Evolutionary conservation across 1,140 invertebrate genomes (phyloP).

Genomic region (Zophobas atratus): DNA sequence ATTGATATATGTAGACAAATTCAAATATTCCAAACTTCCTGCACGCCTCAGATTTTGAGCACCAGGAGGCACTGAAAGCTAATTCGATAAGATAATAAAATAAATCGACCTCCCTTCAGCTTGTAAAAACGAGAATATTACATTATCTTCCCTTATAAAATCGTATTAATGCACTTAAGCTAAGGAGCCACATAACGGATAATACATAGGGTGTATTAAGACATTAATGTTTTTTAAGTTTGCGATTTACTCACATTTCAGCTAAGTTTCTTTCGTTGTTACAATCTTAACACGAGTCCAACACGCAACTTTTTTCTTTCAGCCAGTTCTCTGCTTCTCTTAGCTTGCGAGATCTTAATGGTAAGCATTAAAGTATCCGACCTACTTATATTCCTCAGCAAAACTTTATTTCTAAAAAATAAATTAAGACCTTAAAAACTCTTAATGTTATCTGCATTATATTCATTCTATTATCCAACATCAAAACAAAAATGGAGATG

Average conservation of each 20-base stretch:
- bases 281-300: conserved; percentile 16
- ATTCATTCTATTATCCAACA: conserved; percentile 20
- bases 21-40: no score
- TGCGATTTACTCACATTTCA: conserved; percentile 20
- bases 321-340: conserved; percentile 14
- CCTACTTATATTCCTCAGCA: conserved; percentile 3
- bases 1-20: no score
- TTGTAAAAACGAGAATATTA: no score
- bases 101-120: no score
- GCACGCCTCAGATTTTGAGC: no score
- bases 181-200: no score
- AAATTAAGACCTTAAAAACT: conserved; percentile 11
- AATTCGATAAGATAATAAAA: no score
- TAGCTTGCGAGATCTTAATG: conserved; percentile 25
- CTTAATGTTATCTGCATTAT: conserved; percentile 20
- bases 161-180: no score
- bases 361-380: conserved; percentile 26
- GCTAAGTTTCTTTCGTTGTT: conserved; percentile 25
- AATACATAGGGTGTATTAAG: not conserved
- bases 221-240: conserved; percentile 28
- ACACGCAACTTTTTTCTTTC: conserved; percentile 41
- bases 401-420: conserved; percentile 5
- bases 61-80: no score
- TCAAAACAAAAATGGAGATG: conserved; percentile 29
- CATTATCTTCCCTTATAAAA: no score